Conservation (phyloP, 1,140 invertebrate species). For the Trichonephila clavipes region DNA sequence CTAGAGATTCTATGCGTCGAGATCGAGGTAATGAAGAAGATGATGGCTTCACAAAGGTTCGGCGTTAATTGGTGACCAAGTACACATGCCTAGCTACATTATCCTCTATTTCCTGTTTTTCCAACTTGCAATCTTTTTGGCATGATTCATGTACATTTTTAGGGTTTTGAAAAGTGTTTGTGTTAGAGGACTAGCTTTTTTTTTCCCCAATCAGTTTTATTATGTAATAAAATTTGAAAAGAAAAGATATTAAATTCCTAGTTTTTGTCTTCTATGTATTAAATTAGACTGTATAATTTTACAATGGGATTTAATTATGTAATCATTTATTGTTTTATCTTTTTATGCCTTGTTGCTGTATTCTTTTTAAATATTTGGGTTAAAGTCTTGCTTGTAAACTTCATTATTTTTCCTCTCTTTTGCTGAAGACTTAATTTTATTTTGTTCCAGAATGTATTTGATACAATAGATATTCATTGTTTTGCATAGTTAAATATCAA, state of each 20-base stretch:
- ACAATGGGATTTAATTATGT: too few relatives aligned
- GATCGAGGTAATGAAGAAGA: conserved; percentile 49
- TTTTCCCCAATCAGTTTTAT: background rate
- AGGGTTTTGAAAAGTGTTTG: background rate
- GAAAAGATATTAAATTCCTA: background rate
- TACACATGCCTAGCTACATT: background rate
- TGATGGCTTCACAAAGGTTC: conserved; percentile 56
- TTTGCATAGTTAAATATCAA: too few relatives aligned
- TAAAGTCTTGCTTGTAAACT: too few relatives aligned
- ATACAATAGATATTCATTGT: too few relatives aligned
- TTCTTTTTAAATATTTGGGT: too few relatives aligned
- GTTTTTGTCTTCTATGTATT: too few relatives aligned
- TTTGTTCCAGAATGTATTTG: too few relatives aligned
- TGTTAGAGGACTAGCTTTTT: background rate
- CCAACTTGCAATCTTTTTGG: background rate
- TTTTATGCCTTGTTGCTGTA: too few relatives aligned
- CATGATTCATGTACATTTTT: background rate
- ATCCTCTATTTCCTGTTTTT: background rate
- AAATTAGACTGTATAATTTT: too few relatives aligned
- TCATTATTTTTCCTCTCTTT: too few relatives aligned
- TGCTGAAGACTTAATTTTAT: too few relatives aligned
- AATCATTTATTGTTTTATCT: too few relatives aligned
- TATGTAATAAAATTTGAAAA: background rate
- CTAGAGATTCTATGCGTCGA: conserved; percentile 7
- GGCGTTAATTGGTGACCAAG: conserved; percentile 25